Base-by-base conservation (phyloP, 2,888 invertebrate species). In the Drosophila mercatorum region DNA sequence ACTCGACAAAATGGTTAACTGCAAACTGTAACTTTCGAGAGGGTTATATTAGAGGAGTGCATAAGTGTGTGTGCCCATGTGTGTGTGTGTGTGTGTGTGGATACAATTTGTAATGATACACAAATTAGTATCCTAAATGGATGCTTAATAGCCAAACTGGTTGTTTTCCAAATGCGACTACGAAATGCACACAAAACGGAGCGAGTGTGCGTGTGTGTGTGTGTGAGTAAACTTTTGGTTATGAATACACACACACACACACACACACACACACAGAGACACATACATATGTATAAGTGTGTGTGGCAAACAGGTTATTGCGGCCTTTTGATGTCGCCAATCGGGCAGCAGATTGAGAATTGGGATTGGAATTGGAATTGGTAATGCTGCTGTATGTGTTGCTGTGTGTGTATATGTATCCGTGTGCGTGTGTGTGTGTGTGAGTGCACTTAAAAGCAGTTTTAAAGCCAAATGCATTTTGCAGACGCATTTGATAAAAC, bases 91-190 rank as follows among this genome's bases (percentile, higher is more conserved):
- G 63, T 70, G 75, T 67, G 74, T 73, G 68, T 67, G 69, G 79
- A 82, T 84, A 80, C 82, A 90, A 90, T 86, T 88, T 90, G 88
- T 89, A 85, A 90, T 86, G 87, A 87, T 90, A 89, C 88, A 87
- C 90, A 90, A 90, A 90, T 89, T 90, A 89, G 81, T 89, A 80
- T 89, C 80, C 83, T 89, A 79, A 84, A 88, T 88, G 90, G 85
- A 85, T 85, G 82, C 80, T 86, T 88, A 88, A 89, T 88, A 87
- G 84, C 89, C 86, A 79, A 81, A 70, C 73, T 77, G 77, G 63
- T 81, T 68, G 79, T 74, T 76, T 71, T 55, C 17, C 41, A 73
- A 70, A 57, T 44, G 28, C 58, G 56, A 75, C 66, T 58, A 26
- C 68, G 5, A 52, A 56, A 58, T 67, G 63, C 36, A 59, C 58